Percentiles rank a stretch among this genome's conserved stretches.
Evolutionary conservation across 2,888 invertebrate species (phyloP).

Genomic region (Notodonta ziczac): DNA sequence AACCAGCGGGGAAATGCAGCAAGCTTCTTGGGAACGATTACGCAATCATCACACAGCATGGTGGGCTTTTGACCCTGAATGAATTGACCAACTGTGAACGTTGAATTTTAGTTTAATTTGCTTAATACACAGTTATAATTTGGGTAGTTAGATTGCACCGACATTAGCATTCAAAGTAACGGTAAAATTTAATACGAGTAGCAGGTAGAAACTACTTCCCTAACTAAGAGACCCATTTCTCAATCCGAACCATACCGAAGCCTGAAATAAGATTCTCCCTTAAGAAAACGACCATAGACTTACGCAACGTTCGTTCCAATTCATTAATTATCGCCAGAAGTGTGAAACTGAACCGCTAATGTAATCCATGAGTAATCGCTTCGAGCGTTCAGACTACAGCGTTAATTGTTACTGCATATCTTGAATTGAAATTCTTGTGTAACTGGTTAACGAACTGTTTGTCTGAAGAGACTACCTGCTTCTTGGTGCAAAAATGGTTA

Average conservation of each 20-base stretch:
- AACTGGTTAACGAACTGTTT: neutral
- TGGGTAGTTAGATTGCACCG: no score
- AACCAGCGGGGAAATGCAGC: no score
- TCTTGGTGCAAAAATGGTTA: no score
- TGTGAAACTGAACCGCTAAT: constrained; percentile 12
- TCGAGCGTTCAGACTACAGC: neutral
- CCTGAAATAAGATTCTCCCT: neutral
- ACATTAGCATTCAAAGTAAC: no score
- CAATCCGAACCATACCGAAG: neutral
- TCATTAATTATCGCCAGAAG: constrained; percentile 11
- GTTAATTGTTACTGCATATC: constrained; percentile 6
- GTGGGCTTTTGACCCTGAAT: no score
- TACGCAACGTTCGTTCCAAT: constrained; percentile 7
- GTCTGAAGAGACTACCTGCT: neutral
- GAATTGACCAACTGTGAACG: no score
- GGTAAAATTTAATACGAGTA: no score
- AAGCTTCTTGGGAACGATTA: no score
- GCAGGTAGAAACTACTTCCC: neutral
- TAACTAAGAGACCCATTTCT: neutral
- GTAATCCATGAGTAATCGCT: constrained; percentile 12
- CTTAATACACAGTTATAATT: no score
- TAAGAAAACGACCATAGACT: neutral
- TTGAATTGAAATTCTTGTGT: constrained; percentile 1
- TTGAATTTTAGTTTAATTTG: no score
- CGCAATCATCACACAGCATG: no score